Percentiles rank a stretch among this genome's conserved stretches.
Conservation (phyloP, 2,888 invertebrate species). For the Sphaeridia pumilis region DNA sequence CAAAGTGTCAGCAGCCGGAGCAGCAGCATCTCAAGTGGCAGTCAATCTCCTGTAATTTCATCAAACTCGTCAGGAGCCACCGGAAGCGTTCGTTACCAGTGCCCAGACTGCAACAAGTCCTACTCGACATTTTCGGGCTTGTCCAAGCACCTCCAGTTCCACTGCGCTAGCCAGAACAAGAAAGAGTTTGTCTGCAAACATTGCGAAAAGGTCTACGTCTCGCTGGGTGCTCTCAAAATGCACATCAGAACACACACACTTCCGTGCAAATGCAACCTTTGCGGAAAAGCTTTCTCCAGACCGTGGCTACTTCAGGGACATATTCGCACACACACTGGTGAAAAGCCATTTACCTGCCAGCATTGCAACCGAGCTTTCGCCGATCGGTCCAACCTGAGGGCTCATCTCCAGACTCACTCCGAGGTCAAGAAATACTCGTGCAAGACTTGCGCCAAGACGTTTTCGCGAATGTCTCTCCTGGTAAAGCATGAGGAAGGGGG, state of each 20-base stretch:
- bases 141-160: slow-evolving; percentile 89
- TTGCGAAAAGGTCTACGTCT: slow-evolving; percentile 91
- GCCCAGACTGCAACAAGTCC: slow-evolving; percentile 79
- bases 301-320: slow-evolving; percentile 97
- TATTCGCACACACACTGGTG: slow-evolving; percentile 93
- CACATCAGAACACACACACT: slow-evolving; percentile 95
- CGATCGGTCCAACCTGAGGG: slow-evolving; percentile 87
- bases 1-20: slow-evolving; percentile 22
- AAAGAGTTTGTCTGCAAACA: slow-evolving; percentile 92
- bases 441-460: slow-evolving; percentile 82
- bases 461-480: slow-evolving; percentile 89
- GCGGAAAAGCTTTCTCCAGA: slow-evolving; percentile 92
- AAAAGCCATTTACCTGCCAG: slow-evolving; percentile 92
- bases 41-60: slow-evolving; percentile 24
- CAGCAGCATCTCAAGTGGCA: slow-evolving; percentile 12
- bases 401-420: slow-evolving; percentile 94
- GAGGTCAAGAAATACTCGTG: slow-evolving; percentile 97
- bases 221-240: slow-evolving; percentile 93
- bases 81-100: slow-evolving; percentile 56
- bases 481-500: slow-evolving; percentile 86
- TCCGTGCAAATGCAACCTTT: slow-evolving; percentile 91
- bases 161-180: slow-evolving; percentile 72
- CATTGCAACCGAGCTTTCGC: slow-evolving; percentile 94
- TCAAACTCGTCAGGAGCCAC: slow-evolving; percentile 31
- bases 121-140: slow-evolving; percentile 54